These are phyloP conservation scores for Lordiphosa clarofinis DNA, from an alignment of 1,140 invertebrate species.

Conservation along the genomic window DNA sequence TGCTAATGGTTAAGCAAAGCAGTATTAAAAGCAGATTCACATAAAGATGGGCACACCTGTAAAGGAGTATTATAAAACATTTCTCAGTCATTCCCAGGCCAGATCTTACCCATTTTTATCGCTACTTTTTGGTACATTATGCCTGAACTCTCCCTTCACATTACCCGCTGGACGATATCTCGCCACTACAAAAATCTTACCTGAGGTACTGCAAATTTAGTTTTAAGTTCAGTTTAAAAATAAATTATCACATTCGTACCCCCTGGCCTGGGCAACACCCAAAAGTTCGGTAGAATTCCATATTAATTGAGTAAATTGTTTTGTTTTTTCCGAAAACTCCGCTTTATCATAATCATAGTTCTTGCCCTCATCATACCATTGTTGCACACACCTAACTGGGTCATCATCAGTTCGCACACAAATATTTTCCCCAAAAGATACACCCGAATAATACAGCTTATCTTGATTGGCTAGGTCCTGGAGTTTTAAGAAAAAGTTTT, in stretches of 20 bases:
- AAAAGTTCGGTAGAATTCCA: neutral
- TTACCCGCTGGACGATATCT: neutral
- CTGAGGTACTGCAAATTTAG: neutral
- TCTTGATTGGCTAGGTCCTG: neutral
- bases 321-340: neutral
- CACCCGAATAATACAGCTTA: neutral
- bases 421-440: neutral
- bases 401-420: neutral
- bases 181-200: conserved; percentile 1
- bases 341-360: neutral
- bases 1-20: too few relatives aligned
- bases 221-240: too few relatives aligned
- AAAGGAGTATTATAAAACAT: too few relatives aligned
- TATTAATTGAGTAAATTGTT: neutral
- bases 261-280: neutral
- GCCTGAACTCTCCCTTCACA: neutral
- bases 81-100: too few relatives aligned
- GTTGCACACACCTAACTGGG: neutral
- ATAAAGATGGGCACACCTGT: too few relatives aligned
- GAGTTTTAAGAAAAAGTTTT: neutral
- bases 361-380: conserved; percentile 1
- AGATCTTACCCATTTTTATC: neutral
- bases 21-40: too few relatives aligned
- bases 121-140: neutral
- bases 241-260: too few relatives aligned